Conservation (phyloP, 2,888 invertebrate genomes). For the Tenthredo distinguenda region DNA sequence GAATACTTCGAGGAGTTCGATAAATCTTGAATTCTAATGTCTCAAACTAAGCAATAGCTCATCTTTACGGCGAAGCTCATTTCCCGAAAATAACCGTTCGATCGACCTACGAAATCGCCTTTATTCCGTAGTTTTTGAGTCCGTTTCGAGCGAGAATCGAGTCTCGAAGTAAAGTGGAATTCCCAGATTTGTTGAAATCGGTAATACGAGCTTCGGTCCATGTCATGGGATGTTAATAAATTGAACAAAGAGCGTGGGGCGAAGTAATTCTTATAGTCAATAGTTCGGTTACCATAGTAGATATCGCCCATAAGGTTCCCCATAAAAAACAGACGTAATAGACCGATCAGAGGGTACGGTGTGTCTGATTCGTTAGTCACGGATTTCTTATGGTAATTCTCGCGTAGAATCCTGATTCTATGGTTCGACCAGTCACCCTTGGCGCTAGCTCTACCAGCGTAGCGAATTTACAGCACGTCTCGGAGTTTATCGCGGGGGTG, state of each 20-base stretch:
- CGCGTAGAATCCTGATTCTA: conserved; percentile 69
- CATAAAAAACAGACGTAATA: conserved; percentile 63
- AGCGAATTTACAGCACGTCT: conserved; percentile 71
- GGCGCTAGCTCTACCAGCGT: conserved; percentile 65
- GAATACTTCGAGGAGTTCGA: no score
- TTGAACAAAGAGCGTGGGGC: not conserved
- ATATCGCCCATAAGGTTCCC: conserved; percentile 24
- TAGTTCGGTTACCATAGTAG: conserved; percentile 4
- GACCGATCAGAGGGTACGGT: conserved; percentile 68
- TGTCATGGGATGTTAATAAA: not conserved
- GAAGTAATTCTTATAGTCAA: conserved; percentile 8
- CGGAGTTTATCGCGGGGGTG: conserved; percentile 75
- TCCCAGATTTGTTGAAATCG: not conserved
- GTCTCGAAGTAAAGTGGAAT: not conserved
- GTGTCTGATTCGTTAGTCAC: conserved; percentile 73
- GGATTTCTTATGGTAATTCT: conserved; percentile 75
- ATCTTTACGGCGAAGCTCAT: not conserved
- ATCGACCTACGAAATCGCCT: no score
- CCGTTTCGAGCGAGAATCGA: no score
- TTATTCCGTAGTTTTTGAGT: no score
- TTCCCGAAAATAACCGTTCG: not conserved
- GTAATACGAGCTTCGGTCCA: not conserved
- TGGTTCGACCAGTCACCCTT: conserved; percentile 47
- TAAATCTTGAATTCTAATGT: no score
- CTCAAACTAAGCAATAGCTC: not conserved